Evolutionary conservation across 2,113 vertebrate genomes (phyloP).

Genomic region (Callospermophilus lateralis): DNA sequence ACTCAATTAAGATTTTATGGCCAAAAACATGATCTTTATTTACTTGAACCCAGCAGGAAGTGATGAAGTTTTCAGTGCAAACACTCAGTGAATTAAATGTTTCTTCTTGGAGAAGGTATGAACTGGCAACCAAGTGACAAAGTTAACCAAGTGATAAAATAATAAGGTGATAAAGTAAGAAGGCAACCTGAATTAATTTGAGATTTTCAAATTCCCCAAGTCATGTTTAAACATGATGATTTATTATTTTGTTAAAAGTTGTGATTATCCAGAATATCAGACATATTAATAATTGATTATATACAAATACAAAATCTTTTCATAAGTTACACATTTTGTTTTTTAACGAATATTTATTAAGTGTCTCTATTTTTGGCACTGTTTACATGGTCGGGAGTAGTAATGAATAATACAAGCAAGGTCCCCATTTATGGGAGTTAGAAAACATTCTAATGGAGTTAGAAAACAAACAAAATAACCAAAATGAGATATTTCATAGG

Average conservation of each 20-base stretch:
- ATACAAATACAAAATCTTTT: neutral
- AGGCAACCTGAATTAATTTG: neutral
- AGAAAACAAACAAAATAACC: neutral
- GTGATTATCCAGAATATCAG: neutral
- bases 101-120: slow-evolving; percentile 16
- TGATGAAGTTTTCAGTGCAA: slow-evolving; percentile 47
- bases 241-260: neutral
- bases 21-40: slow-evolving; percentile 44
- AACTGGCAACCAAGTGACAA: slow-evolving; percentile 30
- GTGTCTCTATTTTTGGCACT: neutral
- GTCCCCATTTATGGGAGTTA: neutral
- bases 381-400: neutral
- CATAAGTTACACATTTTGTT: neutral
- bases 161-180: neutral
- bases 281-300: neutral
- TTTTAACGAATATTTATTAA: neutral
- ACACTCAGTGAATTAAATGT: slow-evolving; percentile 27
- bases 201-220: neutral
- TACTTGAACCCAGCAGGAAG: slow-evolving; percentile 8
- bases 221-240: neutral
- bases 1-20: slow-evolving; percentile 11
- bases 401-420: neutral
- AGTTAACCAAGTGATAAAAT: neutral
- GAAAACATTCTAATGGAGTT: neutral
- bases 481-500: neutral